Percentiles rank a stretch among this genome's conserved stretches.
phyloP scores from a whole-genome alignment of 2,888 invertebrate species.

The Onchidella celtica region DNA sequence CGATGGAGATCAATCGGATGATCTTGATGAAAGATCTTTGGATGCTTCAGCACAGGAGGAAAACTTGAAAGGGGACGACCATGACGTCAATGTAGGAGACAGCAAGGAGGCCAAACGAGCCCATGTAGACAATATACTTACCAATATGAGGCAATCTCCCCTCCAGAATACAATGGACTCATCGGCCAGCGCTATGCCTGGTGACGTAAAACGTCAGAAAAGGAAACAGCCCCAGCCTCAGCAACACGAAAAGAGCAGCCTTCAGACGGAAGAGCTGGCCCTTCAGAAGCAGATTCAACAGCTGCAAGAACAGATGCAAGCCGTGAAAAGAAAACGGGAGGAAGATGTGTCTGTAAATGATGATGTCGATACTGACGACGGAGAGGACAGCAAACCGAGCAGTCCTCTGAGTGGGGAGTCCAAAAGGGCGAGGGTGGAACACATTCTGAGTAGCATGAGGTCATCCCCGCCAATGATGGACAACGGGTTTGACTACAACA shows the following conservation, averaged over 20 bases:
- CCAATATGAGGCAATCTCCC: conserved; percentile 88
- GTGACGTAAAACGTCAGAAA: conserved; percentile 82
- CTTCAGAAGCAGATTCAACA: conserved; percentile 91
- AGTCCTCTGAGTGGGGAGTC: conserved; percentile 3
- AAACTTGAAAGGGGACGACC: conserved; percentile 4
- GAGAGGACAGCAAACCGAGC: conserved; percentile 8
- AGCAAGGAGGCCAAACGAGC: conserved; percentile 88
- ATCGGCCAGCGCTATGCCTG: conserved; percentile 45
- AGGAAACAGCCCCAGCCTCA: conserved; percentile 97
- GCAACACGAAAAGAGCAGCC: conserved; percentile 84
- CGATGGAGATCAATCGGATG: conserved; percentile 40
- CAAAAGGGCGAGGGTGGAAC: conserved; percentile 28
- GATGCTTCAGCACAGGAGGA: conserved; percentile 12
- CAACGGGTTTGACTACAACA: conserved; percentile 29
- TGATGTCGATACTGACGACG: conserved; percentile 16
- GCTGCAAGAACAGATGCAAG: conserved; percentile 93
- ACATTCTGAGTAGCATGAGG: background rate
- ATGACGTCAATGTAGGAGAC: conserved; percentile 52
- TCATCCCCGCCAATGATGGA: conserved; percentile 8
- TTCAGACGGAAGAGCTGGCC: conserved; percentile 81
- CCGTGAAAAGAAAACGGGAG: conserved; percentile 83
- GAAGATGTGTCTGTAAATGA: background rate
- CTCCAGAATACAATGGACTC: conserved; percentile 42
- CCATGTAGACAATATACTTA: conserved; percentile 96
- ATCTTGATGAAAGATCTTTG: conserved; percentile 36